Evolutionary conservation across 1,140 invertebrate genomes (phyloP).

Genomic region (Pseudomyrmex cubaensis): DNA sequence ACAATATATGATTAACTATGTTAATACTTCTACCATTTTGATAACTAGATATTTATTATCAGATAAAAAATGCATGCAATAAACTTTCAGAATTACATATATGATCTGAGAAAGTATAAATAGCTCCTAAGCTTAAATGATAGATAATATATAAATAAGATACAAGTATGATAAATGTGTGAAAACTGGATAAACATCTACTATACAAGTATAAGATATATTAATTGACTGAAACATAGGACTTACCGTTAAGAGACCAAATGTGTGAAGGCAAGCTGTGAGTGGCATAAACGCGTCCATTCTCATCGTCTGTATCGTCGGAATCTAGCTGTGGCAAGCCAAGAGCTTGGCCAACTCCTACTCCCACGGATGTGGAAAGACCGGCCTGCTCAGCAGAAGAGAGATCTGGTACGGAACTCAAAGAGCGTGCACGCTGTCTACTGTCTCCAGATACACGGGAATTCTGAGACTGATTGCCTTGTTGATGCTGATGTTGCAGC

Average conservation of each 20-base stretch:
- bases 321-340: conserved; percentile 82
- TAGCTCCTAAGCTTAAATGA: neutral
- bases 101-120: neutral
- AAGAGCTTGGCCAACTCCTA: conserved; percentile 82
- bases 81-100: neutral
- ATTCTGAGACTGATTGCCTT: conserved; percentile 79
- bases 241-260: conserved; percentile 95
- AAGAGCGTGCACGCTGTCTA: conserved; percentile 91
- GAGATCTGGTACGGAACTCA: conserved; percentile 93
- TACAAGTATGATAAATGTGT: neutral
- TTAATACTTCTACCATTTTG: neutral
- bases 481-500: conserved; percentile 81
- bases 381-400: conserved; percentile 80
- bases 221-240: neutral
- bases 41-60: neutral
- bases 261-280: conserved; percentile 96
- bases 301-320: conserved; percentile 84
- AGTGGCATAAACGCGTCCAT: conserved; percentile 92
- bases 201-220: too few species aligned
- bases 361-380: conserved; percentile 80
- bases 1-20: neutral
- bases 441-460: conserved; percentile 89
- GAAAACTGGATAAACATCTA: too few species aligned
- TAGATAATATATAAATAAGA: neutral
- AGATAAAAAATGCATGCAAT: neutral